phyloP scores from a whole-genome alignment of 2,797 vertebrate genomes.

The Echiichthys vipera region DNA sequence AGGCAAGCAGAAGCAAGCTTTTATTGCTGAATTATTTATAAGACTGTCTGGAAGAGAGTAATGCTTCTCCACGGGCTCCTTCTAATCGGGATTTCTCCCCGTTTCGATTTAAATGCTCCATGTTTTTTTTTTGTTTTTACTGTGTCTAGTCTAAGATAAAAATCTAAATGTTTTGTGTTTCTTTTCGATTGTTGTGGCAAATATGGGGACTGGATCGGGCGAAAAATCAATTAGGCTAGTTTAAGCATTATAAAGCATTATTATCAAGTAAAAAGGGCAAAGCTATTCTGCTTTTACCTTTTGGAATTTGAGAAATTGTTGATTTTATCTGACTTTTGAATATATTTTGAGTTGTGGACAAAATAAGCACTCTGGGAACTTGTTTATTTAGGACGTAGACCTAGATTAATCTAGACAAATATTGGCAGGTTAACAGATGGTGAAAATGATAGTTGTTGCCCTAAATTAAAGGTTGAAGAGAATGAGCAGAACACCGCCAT shows the following conservation, averaged over 20 bases:
- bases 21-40: constrained; percentile 85
- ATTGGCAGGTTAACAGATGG: not conserved
- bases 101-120: not conserved
- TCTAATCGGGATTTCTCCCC: not conserved
- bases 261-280: not conserved
- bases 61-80: constrained; percentile 36
- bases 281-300: not conserved
- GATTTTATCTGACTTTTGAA: not conserved
- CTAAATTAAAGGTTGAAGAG: no score
- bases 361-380: not conserved
- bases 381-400: no score
- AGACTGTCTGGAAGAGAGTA: constrained; percentile 70
- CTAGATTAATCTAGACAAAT: not conserved
- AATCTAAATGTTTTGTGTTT: not conserved
- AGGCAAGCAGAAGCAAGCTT: constrained; percentile 74
- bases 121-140: not conserved
- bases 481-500: no score
- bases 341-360: not conserved
- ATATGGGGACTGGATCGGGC: not conserved
- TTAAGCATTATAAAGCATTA: no score
- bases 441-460: not conserved
- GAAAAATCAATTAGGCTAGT: not conserved
- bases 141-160: no score
- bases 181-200: not conserved
- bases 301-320: not conserved